Conservation (phyloP, 2,888 invertebrate genomes). For the Xanthia icteritia region DNA sequence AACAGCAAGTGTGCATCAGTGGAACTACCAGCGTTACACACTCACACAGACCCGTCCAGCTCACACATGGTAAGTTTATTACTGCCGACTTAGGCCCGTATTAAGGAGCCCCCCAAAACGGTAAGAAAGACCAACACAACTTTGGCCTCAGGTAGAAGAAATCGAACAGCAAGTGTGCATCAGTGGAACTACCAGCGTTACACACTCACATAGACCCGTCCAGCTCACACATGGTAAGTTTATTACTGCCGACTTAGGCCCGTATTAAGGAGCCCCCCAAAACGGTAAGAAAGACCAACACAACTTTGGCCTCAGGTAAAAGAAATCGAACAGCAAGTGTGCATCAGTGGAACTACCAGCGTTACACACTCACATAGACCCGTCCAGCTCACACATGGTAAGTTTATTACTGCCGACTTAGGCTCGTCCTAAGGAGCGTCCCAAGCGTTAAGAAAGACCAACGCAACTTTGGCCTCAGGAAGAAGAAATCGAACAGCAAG, state of each 20-base stretch:
- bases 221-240: conserved; percentile 82
- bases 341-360: conserved; percentile 91
- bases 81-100: no score
- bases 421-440: no score
- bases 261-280: conserved; percentile 72
- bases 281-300: conserved; percentile 92
- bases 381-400: conserved; percentile 85
- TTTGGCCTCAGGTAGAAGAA: conserved; percentile 93
- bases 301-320: conserved; percentile 93
- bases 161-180: conserved; percentile 91
- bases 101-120: conserved; percentile 91
- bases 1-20: conserved; percentile 91
- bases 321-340: conserved; percentile 91
- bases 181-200: conserved; percentile 89
- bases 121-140: conserved; percentile 92
- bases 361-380: conserved; percentile 81
- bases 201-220: conserved; percentile 83
- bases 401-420: neutral
- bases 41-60: conserved; percentile 82
- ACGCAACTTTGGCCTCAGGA: conserved; percentile 92
- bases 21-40: conserved; percentile 86
- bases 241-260: no score
- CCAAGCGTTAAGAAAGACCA: conserved; percentile 92
- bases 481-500: conserved; percentile 92
- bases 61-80: conserved; percentile 77